phyloP scores from a whole-genome alignment of 2,888 invertebrate species.

The Caenorhabditis doughertyi region DNA sequence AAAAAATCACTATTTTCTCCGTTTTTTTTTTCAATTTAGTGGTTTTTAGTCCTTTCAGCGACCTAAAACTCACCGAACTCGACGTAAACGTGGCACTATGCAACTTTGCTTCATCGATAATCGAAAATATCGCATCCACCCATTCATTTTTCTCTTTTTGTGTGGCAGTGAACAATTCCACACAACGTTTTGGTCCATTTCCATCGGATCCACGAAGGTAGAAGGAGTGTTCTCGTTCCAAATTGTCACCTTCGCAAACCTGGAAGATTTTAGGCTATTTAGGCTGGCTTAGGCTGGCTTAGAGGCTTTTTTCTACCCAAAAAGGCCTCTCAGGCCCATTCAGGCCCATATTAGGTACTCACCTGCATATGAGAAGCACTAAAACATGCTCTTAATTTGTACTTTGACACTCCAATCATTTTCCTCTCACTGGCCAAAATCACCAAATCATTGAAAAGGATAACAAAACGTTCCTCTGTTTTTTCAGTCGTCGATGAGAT shows the following conservation, averaged over 20 bases:
- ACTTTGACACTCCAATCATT: slow-evolving; percentile 84
- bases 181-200: slow-evolving; percentile 75
- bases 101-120: slow-evolving; percentile 75
- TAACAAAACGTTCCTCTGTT: slow-evolving; percentile 84
- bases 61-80: slow-evolving; percentile 52
- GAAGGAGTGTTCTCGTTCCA: slow-evolving; percentile 87
- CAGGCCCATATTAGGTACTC: not conserved
- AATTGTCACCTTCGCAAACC: slow-evolving; percentile 86
- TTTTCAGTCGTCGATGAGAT: slow-evolving; percentile 86
- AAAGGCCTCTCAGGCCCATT: not conserved
- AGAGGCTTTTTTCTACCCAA: no score
- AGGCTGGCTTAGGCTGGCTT: no score
- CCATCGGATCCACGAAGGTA: slow-evolving; percentile 84
- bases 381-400: slow-evolving; percentile 86
- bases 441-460: slow-evolving; percentile 87
- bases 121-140: slow-evolving; percentile 77
- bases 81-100: slow-evolving; percentile 68
- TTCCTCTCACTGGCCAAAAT: slow-evolving; percentile 86
- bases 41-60: no score
- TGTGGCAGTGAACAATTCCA: slow-evolving; percentile 78
- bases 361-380: slow-evolving; percentile 86
- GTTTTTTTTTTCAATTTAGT: no score
- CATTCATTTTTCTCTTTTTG: slow-evolving; percentile 80
- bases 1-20: no score
- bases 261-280: slow-evolving; percentile 62